Base-by-base conservation (phyloP, 2,888 invertebrate species). In the Rapana venosa region DNA sequence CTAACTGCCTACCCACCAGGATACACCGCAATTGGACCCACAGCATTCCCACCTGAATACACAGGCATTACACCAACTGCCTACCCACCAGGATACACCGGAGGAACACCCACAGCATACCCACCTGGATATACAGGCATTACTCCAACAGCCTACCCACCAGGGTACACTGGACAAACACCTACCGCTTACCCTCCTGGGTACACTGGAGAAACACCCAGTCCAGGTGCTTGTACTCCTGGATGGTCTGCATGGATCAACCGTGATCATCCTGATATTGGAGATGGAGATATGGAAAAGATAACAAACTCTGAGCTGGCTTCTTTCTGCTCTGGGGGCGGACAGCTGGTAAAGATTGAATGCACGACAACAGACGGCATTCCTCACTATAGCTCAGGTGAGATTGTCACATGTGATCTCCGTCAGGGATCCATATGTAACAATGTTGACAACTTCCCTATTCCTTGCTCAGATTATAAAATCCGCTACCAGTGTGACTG, bases 381-480 rank as follows among this genome's bases (percentile, higher is more conserved):
- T 0, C 74, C 70, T 13, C 30, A 88, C 56, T 88, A 77, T 36
- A 77, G 77, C 56, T 58, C 58, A 11, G 88, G 88, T 36, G 94
- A 95, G 83, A 91, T 92, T 0, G 91, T 91, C 11, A 88, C 88
- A 6, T 96, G 96, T 92, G 93, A 94, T 85, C 95, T 98, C 90
- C 97, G 98, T 93, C 96, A 97, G 20, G 98, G 98, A 0, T 96
- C 98, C 0, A 96, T 97, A 20, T 91, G 91, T 58, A 89, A 86
- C 87, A 91, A 90, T 70, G 58, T 84, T 15, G 93, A 94, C 77
- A 95, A 95, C 88, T 74, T 36, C 70, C 91, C 92, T 13, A 61
- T 87, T 20, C 90, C 90, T 32, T 95, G 95, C 90, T 91, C 91
- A 26, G 94, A 95, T 90, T 95, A 94, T 88, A 93, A 94, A 92